phyloP scores from a whole-genome alignment of 2,113 vertebrate species.

The Mesitornis unicolor region DNA sequence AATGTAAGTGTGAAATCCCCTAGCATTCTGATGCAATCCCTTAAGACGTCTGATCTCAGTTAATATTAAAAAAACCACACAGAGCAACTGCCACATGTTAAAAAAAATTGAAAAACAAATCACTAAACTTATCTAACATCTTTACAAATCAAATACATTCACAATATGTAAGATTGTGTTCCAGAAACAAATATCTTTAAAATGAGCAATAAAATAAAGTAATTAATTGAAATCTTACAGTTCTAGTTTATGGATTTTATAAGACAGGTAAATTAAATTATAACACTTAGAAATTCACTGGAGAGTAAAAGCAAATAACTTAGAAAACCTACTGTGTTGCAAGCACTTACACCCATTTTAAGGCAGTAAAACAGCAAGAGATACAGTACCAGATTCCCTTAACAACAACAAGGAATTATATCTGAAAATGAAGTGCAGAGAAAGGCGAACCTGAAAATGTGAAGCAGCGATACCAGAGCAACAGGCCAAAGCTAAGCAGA shows the following conservation, averaged over 20 bases:
- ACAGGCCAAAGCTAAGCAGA: not conserved
- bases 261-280: not conserved
- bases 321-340: not conserved
- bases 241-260: not conserved
- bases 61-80: not conserved
- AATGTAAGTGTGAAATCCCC: not conserved
- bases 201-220: not conserved
- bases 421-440: not conserved
- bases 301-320: not conserved
- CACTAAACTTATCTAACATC: not conserved
- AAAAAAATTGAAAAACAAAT: not conserved
- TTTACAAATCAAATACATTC: not conserved
- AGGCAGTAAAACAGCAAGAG: not conserved
- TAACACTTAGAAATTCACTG: not conserved
- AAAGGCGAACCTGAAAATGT: not conserved
- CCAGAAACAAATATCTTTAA: not conserved
- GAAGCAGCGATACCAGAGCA: not conserved
- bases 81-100: not conserved
- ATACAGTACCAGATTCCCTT: not conserved
- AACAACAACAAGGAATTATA: not conserved
- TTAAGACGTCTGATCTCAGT: not conserved
- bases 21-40: not conserved
- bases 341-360: not conserved
- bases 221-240: not conserved
- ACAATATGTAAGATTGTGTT: not conserved